Base-by-base conservation (phyloP, 2,888 invertebrate genomes). In the Pyralis farinalis region DNA sequence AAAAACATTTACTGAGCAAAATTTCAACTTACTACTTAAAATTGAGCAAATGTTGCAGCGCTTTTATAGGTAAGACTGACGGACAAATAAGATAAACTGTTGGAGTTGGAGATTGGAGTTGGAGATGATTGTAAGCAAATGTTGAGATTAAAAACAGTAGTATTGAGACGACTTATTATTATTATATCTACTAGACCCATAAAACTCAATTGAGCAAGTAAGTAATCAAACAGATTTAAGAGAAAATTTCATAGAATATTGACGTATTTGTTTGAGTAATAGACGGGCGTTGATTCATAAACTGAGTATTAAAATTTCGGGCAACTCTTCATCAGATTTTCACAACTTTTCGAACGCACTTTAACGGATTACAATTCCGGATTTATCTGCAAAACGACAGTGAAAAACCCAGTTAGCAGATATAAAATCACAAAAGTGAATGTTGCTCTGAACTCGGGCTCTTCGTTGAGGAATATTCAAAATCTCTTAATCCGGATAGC, bases 401-500 rank as follows among this genome's bases (percentile, higher is more conserved):
- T 28, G 27, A 39, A 39, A 37, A 39, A 28, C 28, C 28, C 3
- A 8, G 32, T 32, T 10, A 25, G 10, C 8, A 34, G 33, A 39
- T 27, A 16, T 39, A 39, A 32, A 33, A 31, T 39, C 20, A 33
- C 39, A 28, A 39, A 35, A 38, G 27, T 38, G 30, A 37, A 32
- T 34, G 28, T 39, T 33, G 28, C 27, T 10, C 32, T 32, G 25
- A 25, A 16, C 29, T 30, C 30, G 4, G 32, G 10, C 27, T 39
- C n/a, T n/a, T n/a, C 33, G 27, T 11, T 16, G 51, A 16, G 45
- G 51, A 53, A 51, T 53, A 51, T 53, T 52, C 47, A 47, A 46
- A 46, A 56, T 54, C 54, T 48, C 37, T 53, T 56, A 58, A 58
- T 60, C 57, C 49, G 36, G 44, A 52, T 47, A 45, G 51, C 53